A percentile compares a stretch with the other conserved stretches of the same genome.
Conservation (phyloP, 2,888 invertebrate genomes). For the Tillus elongatus region DNA sequence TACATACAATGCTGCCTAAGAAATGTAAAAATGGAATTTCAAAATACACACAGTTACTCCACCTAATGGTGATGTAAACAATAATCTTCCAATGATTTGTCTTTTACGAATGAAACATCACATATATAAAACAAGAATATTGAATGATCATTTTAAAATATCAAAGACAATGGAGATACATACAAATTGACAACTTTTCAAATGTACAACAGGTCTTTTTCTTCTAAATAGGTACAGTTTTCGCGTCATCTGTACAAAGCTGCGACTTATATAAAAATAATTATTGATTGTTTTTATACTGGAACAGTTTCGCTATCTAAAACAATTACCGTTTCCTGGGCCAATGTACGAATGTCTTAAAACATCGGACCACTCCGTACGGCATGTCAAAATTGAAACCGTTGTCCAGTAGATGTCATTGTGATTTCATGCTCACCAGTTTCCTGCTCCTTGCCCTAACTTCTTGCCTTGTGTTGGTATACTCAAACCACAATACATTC, state of each 20-base stretch:
- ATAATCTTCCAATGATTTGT: too few relatives aligned
- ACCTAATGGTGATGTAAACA: too few relatives aligned
- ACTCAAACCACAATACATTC: conserved; percentile 89
- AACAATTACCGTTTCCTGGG: conserved; percentile 42
- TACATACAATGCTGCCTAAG: too few relatives aligned
- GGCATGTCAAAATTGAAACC: conserved; percentile 33
- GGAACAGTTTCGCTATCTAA: conserved; percentile 11
- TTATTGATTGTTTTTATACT: conserved; percentile 14
- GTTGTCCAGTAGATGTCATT: conserved; percentile 60
- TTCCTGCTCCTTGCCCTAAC: conserved; percentile 71
- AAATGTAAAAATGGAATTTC: too few relatives aligned
- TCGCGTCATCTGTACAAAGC: conserved; percentile 1
- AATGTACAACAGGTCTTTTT: too few relatives aligned
- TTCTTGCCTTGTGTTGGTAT: conserved; percentile 78
- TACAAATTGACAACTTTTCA: too few relatives aligned
- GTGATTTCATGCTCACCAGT: conserved; percentile 70
- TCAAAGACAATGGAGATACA: too few relatives aligned
- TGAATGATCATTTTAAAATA: too few relatives aligned
- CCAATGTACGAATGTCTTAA: conserved; percentile 36
- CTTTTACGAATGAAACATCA: too few relatives aligned
- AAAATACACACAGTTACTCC: too few relatives aligned
- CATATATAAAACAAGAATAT: too few relatives aligned
- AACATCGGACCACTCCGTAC: conserved; percentile 27
- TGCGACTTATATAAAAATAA: conserved; percentile 8
- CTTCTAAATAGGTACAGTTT: too few relatives aligned